These are phyloP conservation scores for Dasyurus viverrinus DNA, from an alignment of 2,113 vertebrate species.

Conservation along the genomic window DNA sequence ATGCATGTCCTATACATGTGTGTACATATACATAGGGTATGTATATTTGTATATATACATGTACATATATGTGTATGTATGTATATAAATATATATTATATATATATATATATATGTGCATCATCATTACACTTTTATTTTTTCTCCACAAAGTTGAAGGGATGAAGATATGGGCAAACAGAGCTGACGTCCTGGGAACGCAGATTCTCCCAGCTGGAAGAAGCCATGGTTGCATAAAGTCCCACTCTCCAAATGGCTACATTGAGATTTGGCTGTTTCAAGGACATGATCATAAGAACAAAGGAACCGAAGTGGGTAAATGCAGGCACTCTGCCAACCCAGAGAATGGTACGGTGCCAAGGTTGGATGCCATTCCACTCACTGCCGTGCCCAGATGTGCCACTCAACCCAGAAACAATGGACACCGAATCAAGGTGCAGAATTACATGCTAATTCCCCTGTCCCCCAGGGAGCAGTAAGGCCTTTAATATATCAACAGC, in stretches of 20 bases:
- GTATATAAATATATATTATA: no score
- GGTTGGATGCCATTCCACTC: not conserved
- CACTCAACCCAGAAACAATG: not conserved
- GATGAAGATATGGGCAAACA: not conserved
- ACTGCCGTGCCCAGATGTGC: not conserved
- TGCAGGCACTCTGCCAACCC: not conserved
- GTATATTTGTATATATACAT: no score
- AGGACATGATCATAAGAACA: not conserved
- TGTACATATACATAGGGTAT: no score
- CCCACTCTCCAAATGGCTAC: not conserved
- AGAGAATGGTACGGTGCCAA: not conserved
- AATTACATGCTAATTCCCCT: not conserved
- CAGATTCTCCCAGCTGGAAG: not conserved
- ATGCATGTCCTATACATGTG: no score
- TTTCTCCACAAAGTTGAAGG: not conserved
- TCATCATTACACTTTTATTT: not conserved
- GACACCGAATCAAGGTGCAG: not conserved
- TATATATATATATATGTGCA: no score
- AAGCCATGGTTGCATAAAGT: not conserved
- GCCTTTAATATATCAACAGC: not conserved
- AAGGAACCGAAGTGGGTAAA: not conserved
- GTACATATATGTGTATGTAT: no score
- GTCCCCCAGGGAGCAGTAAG: not conserved
- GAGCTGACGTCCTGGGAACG: not conserved
- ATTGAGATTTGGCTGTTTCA: not conserved